Base-by-base conservation (phyloP, 92 coral and sea anemone species). In the Plumapathes pennacea region DNA sequence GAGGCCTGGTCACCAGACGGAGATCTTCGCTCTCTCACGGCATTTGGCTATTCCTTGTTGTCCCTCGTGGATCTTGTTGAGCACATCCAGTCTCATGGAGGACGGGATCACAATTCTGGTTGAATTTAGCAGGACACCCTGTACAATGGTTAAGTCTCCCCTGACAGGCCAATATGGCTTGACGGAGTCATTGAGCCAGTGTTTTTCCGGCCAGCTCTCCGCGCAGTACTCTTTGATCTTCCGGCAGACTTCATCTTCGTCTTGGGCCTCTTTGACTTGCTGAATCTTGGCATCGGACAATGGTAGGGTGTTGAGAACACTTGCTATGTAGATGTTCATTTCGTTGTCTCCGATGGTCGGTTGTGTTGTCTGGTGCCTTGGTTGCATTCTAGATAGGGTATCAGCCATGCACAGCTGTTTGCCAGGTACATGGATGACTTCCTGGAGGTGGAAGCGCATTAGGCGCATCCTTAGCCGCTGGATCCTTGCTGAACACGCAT, bases 141-240 rank as follows among this genome's bases (percentile, higher is more conserved):
- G n/a, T n/a, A n/a, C n/a, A n/a, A n/a, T n/a, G n/a, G n/a, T n/a
- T n/a, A n/a, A n/a, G n/a, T n/a, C n/a, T n/a, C n/a, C n/a, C n/a
- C n/a, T n/a, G n/a, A 15, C 46, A 0, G 59, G 4, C 48, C 59
- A 63, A 25, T 65, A 39, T 5, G 62, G 51, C 43, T 51, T 39
- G 3, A 50, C 11, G 27, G 30, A 36, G 5, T 52, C 41, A 36
- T 50, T 22, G 11, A 65, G 23, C 3, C 12, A 10, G 38, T 34
- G 39, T 13, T 51, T 65, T 10, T 37, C 71, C n/a, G 71, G 46
- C 72, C 80, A 62, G 9, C 72, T 58, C 44, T 72, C 72, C 51
- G 4, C 6, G 44, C 80, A 72, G 38, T 49, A 45, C 1, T 6
- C n/a, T 42, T 36, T 57, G 9, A 50, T 51, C 36, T 61, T 50